These are phyloP conservation scores for Diplolepis rosae DNA, from an alignment of 2,888 invertebrate species.

Conservation along the genomic window DNA sequence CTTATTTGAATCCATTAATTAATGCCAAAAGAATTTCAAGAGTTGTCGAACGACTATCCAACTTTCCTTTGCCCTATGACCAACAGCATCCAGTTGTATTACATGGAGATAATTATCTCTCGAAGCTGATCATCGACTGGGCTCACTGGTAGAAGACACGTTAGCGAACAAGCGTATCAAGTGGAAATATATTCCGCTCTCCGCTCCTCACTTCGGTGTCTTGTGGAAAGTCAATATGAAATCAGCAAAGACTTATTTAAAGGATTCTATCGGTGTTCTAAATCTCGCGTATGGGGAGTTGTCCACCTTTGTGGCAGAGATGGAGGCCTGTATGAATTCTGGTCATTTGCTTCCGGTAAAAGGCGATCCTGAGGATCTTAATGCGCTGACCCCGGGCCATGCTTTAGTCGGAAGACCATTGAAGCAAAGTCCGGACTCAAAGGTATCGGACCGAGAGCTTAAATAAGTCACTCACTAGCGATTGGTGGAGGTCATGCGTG, in stretches of 20 bases:
- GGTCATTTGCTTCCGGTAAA: background rate
- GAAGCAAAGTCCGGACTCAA: background rate
- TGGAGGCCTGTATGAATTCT: background rate
- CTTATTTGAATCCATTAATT: conserved; percentile 26
- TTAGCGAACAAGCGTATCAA: background rate
- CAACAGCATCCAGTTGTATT: conserved; percentile 1
- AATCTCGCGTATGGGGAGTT: no score
- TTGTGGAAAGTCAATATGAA: background rate
- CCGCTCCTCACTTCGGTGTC: background rate
- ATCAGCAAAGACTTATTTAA: background rate
- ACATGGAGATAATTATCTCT: background rate
- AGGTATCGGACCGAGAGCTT: background rate
- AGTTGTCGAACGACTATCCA: background rate
- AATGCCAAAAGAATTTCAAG: background rate
- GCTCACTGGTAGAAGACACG: background rate
- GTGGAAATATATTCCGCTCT: no score
- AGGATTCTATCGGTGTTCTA: no score
- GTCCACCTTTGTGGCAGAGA: background rate
- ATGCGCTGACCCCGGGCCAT: background rate
- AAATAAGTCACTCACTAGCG: background rate
- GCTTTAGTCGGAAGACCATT: background rate
- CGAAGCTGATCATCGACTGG: background rate
- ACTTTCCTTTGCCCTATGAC: background rate
- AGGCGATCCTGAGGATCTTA: background rate
- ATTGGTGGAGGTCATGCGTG: background rate